phyloP scores from a whole-genome alignment of 1,140 invertebrate genomes.

The Apocrypta bakeri region DNA sequence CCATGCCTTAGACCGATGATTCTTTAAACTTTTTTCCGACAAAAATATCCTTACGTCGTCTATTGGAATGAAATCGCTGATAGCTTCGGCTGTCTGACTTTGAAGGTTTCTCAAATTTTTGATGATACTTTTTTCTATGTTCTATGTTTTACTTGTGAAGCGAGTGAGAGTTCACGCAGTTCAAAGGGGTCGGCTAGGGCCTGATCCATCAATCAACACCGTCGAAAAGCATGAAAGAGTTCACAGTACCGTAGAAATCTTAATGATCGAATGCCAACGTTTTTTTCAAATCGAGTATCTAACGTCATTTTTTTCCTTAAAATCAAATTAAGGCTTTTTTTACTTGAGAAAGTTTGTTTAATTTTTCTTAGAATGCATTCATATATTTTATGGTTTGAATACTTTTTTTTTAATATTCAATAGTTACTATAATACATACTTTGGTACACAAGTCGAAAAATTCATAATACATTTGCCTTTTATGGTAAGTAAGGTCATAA shows the following conservation, averaged over 20 bases:
- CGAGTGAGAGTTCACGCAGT: constrained; percentile 46
- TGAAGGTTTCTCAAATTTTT: constrained; percentile 57
- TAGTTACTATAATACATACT: too few relatives aligned
- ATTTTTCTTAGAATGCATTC: not conserved
- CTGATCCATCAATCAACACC: constrained; percentile 68
- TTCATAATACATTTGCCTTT: too few relatives aligned
- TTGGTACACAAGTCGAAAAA: too few relatives aligned
- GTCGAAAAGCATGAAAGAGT: constrained; percentile 67
- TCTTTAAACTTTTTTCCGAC: constrained; percentile 37
- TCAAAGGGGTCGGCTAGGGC: constrained; percentile 62
- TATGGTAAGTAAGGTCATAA: too few relatives aligned
- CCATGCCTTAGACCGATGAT: constrained; percentile 17
- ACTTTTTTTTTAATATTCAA: not conserved
- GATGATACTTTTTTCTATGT: constrained; percentile 57
- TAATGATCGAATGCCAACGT: constrained; percentile 72
- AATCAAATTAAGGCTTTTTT: not conserved
- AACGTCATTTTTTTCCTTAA: constrained; percentile 29
- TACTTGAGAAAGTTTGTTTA: not conserved
- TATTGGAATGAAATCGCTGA: constrained; percentile 36
- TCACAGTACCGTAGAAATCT: constrained; percentile 69
- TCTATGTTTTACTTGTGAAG: constrained; percentile 57
- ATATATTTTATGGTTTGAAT: not conserved
- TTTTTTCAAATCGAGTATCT: constrained; percentile 55
- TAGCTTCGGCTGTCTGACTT: constrained; percentile 54
- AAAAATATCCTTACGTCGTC: constrained; percentile 47